These are phyloP conservation scores for Dicerorhinus sumatrensis DNA, from an alignment of 2,113 vertebrate species.

Conservation along the genomic window DNA sequence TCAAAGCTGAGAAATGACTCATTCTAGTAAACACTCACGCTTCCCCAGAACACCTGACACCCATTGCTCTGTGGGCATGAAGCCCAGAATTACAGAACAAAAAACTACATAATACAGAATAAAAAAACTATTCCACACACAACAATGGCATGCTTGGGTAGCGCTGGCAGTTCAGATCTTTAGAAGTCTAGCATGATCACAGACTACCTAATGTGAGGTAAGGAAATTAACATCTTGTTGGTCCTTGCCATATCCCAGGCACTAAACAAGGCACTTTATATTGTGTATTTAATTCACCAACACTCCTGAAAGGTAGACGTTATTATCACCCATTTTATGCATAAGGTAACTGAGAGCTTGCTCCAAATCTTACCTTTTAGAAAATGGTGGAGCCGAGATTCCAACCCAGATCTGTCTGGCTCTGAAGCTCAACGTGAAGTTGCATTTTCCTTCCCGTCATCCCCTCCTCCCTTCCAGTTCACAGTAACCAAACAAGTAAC, in stretches of 20 bases:
- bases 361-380: neutral
- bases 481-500: neutral
- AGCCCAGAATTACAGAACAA: neutral
- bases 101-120: neutral
- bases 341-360: neutral
- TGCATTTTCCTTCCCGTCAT: neutral
- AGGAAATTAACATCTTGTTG: neutral
- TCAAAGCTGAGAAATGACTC: neutral
- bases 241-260: neutral
- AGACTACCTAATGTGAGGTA: neutral
- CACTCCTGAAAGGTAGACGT: neutral
- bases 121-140: neutral
- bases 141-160: neutral
- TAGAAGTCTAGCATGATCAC: neutral
- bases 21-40: neutral
- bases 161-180: neutral
- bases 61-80: neutral
- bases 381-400: neutral
- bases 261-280: neutral
- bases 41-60: neutral
- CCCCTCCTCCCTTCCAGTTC: neutral
- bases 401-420: neutral
- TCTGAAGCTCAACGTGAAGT: neutral
- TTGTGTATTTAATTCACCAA: neutral
- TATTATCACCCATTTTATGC: neutral